phyloP scores from a whole-genome alignment of 2,113 vertebrate genomes.

The Apeltes quadracus region DNA sequence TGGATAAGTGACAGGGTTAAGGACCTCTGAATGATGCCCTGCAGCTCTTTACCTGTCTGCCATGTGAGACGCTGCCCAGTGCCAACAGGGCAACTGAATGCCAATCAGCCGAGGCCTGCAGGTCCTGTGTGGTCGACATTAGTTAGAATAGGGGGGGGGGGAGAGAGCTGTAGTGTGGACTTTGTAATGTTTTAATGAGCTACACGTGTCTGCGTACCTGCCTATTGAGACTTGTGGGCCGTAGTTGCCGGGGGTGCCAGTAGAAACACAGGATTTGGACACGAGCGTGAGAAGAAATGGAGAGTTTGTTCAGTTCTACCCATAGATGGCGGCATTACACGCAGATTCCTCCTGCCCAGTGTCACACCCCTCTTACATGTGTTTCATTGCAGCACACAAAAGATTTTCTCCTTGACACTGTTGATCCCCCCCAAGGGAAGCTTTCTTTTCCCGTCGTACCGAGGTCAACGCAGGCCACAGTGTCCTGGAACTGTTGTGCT shows the following conservation, averaged over 20 bases:
- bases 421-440: constrained; percentile 17
- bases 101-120: constrained; percentile 59
- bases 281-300: background rate
- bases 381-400: constrained; percentile 23
- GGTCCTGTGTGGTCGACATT: constrained; percentile 49
- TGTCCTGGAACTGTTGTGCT: background rate
- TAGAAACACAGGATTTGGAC: background rate
- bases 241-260: background rate
- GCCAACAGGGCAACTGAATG: constrained; percentile 57
- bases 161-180: constrained; percentile 11
- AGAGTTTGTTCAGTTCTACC: constrained; percentile 38
- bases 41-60: constrained; percentile 47
- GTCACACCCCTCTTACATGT: constrained; percentile 39
- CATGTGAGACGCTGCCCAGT: constrained; percentile 55
- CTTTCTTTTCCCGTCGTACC: constrained; percentile 7
- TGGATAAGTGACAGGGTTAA: constrained; percentile 57
- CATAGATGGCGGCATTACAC: constrained; percentile 77
- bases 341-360: constrained; percentile 34
- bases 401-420: constrained; percentile 5
- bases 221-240: background rate
- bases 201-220: background rate
- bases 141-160: constrained; percentile 25
- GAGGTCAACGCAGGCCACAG: background rate
- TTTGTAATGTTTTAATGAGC: constrained; percentile 42
- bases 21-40: constrained; percentile 54